phyloP scores from a whole-genome alignment of 2,113 vertebrate species.

The Fukomys damarensis region DNA sequence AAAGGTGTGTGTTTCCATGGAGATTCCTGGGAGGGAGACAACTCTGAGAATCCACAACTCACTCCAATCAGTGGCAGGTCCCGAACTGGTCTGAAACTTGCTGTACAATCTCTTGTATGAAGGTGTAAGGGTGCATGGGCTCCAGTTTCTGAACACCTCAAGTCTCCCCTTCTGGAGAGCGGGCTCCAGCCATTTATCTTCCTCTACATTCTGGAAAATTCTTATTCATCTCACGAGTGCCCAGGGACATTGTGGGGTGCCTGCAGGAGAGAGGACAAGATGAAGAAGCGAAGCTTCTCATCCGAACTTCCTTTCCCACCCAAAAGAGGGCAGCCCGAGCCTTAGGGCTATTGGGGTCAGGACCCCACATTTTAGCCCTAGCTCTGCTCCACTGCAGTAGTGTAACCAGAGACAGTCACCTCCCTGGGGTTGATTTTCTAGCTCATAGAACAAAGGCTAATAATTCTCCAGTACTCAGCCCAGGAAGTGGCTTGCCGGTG shows the following conservation, averaged over 20 bases:
- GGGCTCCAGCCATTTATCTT: background rate
- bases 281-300: background rate
- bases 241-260: background rate
- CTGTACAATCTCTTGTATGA: background rate
- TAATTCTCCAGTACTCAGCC: background rate
- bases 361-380: background rate
- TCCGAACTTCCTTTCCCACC: background rate
- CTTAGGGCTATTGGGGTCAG: background rate
- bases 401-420: background rate
- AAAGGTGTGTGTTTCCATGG: background rate
- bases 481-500: background rate
- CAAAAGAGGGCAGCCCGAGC: background rate
- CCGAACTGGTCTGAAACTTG: background rate
- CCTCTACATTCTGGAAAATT: background rate
- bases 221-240: too few relatives aligned
- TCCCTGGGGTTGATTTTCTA: slow-evolving; percentile 5
- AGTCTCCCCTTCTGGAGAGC: background rate
- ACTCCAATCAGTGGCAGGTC: background rate
- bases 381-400: background rate
- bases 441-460: slow-evolving; percentile 49
- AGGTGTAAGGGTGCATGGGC: background rate
- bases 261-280: background rate
- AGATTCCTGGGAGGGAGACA: background rate
- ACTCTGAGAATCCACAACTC: background rate
- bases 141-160: background rate